Conservation (phyloP, 2,797 vertebrate species). For the Smutsia gigantea region DNA sequence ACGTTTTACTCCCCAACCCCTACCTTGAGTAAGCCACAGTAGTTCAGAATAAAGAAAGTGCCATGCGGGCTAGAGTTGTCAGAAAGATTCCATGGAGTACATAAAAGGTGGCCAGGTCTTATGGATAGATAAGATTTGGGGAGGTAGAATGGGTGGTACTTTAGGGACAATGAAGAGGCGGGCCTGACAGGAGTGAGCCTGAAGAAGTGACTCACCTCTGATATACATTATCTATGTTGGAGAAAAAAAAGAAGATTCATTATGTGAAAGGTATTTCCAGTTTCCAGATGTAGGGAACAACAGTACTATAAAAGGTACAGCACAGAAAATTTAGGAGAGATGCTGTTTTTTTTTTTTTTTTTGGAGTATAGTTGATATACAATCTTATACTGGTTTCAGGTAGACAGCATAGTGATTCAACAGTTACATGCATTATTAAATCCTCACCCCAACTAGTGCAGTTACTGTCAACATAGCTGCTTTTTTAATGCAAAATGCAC, state of each 20-base stretch:
- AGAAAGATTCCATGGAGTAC: not conserved
- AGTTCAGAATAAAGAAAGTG: not conserved
- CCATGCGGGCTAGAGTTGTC: not conserved
- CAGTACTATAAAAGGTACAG: not conserved
- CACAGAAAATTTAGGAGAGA: not conserved
- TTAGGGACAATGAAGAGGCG: not conserved
- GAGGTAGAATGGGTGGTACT: not conserved
- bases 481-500: not conserved
- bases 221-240: not conserved
- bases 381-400: no score
- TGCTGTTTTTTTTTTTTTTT: no score
- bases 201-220: not conserved
- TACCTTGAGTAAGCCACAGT: not conserved
- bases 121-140: not conserved
- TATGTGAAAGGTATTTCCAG: not conserved
- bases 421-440: no score
- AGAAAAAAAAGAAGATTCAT: not conserved
- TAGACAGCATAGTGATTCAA: no score
- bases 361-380: no score
- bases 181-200: not conserved
- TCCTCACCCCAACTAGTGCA: no score
- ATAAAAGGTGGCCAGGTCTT: not conserved
- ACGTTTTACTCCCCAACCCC: not conserved
- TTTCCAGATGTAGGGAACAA: not conserved
- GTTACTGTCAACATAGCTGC: no score